phyloP scores from a whole-genome alignment of 2,888 invertebrate species.

The Noctua pronuba region DNA sequence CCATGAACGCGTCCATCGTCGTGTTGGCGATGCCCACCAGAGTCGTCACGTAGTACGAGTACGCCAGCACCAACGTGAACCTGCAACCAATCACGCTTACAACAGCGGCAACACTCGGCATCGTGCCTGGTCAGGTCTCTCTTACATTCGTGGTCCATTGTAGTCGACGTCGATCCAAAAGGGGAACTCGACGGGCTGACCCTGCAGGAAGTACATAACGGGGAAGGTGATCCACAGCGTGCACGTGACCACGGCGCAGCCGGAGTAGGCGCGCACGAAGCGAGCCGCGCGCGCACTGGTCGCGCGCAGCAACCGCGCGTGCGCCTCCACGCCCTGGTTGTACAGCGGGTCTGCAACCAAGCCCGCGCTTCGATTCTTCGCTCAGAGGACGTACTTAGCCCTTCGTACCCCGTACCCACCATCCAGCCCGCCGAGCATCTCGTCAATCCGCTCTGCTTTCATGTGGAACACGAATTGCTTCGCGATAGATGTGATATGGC shows the following conservation, averaged over 20 bases:
- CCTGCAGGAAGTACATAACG: conserved; percentile 68
- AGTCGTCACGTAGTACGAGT: conserved; percentile 85
- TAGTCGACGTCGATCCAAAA: conserved; percentile 69
- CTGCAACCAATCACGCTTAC: conserved; percentile 65
- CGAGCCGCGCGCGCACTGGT: conserved; percentile 67
- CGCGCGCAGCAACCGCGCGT: conserved; percentile 44
- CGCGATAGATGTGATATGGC: conserved; percentile 84
- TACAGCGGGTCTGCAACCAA: conserved; percentile 65
- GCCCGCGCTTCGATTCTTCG: not conserved
- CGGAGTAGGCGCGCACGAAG: conserved; percentile 70
- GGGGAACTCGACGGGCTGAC: conserved; percentile 74
- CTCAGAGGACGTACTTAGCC: not conserved
- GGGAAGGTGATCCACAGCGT: conserved; percentile 81
- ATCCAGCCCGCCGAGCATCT: conserved; percentile 64
- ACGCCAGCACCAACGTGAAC: conserved; percentile 77
- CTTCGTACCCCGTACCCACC: conserved; percentile 48
- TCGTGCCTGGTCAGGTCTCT: no score
- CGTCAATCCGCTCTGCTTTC: conserved; percentile 66
- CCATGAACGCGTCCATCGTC: conserved; percentile 87
- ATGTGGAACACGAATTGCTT: conserved; percentile 83
- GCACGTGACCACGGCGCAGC: conserved; percentile 81
- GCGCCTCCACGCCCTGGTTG: conserved; percentile 42
- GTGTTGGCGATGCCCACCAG: conserved; percentile 87
- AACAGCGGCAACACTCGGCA: not conserved
- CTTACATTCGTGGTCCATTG: conserved; percentile 58